Evolutionary conservation across 2,888 invertebrate species (phyloP).

Genomic region (Apodemia zela): DNA sequence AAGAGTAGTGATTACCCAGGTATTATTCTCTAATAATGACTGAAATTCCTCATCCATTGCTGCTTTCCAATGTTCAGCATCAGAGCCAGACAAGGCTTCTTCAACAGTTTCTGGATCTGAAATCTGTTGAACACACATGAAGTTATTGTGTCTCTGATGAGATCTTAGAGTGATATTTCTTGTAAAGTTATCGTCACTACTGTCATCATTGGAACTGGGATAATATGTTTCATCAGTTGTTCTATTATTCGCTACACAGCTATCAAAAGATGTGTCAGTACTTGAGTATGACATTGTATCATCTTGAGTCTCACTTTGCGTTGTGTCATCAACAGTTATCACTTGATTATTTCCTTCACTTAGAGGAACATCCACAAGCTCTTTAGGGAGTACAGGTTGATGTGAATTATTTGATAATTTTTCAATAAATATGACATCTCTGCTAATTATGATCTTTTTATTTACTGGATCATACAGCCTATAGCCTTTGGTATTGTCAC

Average conservation of each 20-base stretch:
- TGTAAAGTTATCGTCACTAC: background rate
- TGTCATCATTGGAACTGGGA: background rate
- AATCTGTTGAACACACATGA: too few species aligned
- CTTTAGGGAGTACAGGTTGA: too few species aligned
- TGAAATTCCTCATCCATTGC: conserved; percentile 4
- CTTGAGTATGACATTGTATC: too few species aligned
- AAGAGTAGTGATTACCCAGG: background rate
- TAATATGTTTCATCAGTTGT: background rate
- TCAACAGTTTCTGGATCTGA: too few species aligned
- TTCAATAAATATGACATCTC: background rate
- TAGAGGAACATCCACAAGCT: too few species aligned
- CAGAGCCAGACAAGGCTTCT: background rate
- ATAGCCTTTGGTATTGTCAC: conserved; percentile 34
- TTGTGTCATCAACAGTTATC: background rate
- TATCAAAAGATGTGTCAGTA: too few species aligned
- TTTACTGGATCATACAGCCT: conserved; percentile 9
- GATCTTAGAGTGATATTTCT: too few species aligned
- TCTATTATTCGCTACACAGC: background rate
- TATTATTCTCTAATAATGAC: background rate
- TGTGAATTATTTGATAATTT: background rate
- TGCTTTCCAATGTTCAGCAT: background rate
- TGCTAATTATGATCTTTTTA: conserved; percentile 19
- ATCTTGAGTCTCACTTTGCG: background rate
- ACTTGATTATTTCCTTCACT: background rate
- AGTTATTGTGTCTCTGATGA: too few species aligned